Percentiles rank a stretch among this genome's conserved stretches.
Evolutionary conservation across 2,888 invertebrate species (phyloP).

Genomic region (Aleiodes testaceus): DNA sequence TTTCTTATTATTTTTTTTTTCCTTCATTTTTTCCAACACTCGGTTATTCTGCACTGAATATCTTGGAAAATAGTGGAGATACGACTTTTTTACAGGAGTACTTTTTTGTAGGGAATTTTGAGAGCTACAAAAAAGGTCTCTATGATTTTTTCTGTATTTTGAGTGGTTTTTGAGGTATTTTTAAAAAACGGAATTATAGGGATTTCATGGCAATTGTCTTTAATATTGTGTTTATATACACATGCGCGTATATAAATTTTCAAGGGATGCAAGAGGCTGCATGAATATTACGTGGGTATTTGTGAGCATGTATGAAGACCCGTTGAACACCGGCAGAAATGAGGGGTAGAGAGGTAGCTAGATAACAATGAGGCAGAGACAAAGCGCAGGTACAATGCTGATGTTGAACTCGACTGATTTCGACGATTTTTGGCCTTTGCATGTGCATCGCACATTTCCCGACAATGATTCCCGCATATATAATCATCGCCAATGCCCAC

Average conservation of each 20-base stretch:
- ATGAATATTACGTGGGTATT: slow-evolving; percentile 33
- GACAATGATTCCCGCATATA: slow-evolving; percentile 71
- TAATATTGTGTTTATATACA: slow-evolving; percentile 24
- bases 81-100: no score
- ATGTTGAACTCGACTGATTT: slow-evolving; percentile 73
- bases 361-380: slow-evolving; percentile 72
- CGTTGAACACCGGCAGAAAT: slow-evolving; percentile 28
- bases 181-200: not conserved
- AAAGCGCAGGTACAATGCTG: slow-evolving; percentile 71
- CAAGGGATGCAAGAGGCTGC: slow-evolving; percentile 14
- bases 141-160: no score
- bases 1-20: slow-evolving; percentile 9
- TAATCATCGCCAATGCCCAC: slow-evolving; percentile 67
- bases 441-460: slow-evolving; percentile 66
- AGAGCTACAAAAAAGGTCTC: no score
- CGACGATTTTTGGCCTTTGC: slow-evolving; percentile 72
- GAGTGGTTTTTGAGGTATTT: no score
- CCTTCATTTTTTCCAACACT: slow-evolving; percentile 3
- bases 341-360: slow-evolving; percentile 52
- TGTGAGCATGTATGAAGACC: slow-evolving; percentile 50
- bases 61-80: no score
- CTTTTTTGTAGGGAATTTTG: no score
- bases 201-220: slow-evolving; percentile 25
- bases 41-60: no score
- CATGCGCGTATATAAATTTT: slow-evolving; percentile 26